Evolutionary conservation across 2,888 invertebrate species (phyloP), one percentile per base, ranked within the genome.

Genomic region (Microctonus aethiopoides): DNA sequence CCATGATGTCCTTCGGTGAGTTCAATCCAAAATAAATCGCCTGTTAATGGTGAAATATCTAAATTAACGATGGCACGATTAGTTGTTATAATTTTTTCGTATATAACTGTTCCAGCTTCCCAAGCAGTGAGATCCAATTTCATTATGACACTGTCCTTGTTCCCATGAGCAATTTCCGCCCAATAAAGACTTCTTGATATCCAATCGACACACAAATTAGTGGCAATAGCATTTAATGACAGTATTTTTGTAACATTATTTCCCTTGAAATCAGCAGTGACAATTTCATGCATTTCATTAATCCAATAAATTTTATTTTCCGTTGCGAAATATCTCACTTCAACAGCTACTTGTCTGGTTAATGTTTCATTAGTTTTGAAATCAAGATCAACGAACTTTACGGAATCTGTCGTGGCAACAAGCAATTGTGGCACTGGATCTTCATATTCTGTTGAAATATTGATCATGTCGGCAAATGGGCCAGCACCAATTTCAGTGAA

Each of bases 151-250:
- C 89, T 89, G 75, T 89, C 88, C 68, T 77, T 78, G 51, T 78
- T 80, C 70, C 80, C 83, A 10, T 78, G 83, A 75, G 89, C 89
- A 22, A 89, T 81, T 85, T 95, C 95, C 0, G 93, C 90, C 92
- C 95, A 96, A 84, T 95, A 97, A 6, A 97, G 87, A 57, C 92
- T 91, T 61, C 96, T 89, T 61, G 93, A 91, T 54, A 97, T 90
- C 97, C 97, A 98, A 86, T 98, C 97, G 0, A 95, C 89, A 1
- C 94, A 91, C 29, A 97, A 86, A 71, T 93, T 92, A 10, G 90
- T 84, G 0, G 90, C 90, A 34, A 89, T 89, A n/a, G 89, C 89
- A 36, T 89, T 88, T 69, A 92, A 83, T 11, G 89, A 87, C 0
- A 89, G 85, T 39, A 92, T 87, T 81, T 91, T 91, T 0, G 87